These are phyloP conservation scores for Oscheius sp. DNA, from an alignment of 2,888 invertebrate genomes.

Conservation along the genomic window DNA sequence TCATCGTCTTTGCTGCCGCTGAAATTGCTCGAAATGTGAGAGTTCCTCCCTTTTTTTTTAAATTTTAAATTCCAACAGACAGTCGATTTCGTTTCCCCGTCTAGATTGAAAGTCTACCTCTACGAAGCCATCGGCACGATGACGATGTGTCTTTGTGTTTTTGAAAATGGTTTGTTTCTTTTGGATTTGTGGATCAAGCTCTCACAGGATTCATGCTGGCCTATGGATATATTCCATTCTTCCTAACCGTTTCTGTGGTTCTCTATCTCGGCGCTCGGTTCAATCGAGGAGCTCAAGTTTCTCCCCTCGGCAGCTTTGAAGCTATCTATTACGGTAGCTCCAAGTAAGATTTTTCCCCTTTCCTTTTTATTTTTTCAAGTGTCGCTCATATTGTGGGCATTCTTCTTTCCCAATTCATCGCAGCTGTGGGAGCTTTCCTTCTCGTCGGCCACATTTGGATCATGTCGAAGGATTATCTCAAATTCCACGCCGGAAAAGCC, in stretches of 20 bases:
- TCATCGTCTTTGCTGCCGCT: conserved; percentile 37
- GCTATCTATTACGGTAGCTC: conserved; percentile 39
- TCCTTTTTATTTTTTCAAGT: neutral
- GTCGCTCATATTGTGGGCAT: conserved; percentile 46
- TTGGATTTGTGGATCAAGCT: neutral
- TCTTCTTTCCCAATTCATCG: conserved; percentile 56
- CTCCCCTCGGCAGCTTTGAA: conserved; percentile 60
- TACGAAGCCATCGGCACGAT: conserved; percentile 55
- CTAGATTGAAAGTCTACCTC: conserved; percentile 33
- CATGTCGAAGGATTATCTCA: conserved; percentile 49
- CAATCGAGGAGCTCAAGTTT: conserved; percentile 63
- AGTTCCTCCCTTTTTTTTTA: neutral
- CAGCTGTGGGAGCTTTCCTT: conserved; percentile 59
- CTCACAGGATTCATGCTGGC: conserved; percentile 26
- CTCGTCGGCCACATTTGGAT: conserved; percentile 63
- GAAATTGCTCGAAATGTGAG: conserved; percentile 42
- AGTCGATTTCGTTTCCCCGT: conserved; percentile 36
- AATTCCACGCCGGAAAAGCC: conserved; percentile 51
- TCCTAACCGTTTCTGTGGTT: conserved; percentile 55
- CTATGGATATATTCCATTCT: conserved; percentile 63
- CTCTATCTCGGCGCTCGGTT: conserved; percentile 48
- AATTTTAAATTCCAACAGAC: conserved; percentile 25
- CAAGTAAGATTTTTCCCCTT: conserved; percentile 28
- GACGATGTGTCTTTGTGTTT: conserved; percentile 69
- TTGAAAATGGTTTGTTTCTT: conserved; percentile 61